Conservation (phyloP, 1,140 invertebrate species). For the Plutomurus gul region DNA sequence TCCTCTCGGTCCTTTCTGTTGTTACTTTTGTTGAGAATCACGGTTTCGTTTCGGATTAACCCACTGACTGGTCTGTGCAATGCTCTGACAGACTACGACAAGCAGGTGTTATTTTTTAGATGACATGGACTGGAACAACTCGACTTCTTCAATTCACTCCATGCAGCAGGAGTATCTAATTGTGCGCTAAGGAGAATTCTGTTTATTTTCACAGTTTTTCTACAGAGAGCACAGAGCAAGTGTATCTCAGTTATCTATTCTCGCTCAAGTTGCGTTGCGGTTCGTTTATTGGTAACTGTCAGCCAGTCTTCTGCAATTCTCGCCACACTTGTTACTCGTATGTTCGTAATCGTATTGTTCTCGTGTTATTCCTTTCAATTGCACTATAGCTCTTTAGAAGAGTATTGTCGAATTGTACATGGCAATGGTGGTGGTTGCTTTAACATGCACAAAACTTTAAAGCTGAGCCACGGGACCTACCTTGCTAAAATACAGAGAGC, state of each 20-base stretch:
- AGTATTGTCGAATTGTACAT: no score
- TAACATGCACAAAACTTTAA: not conserved
- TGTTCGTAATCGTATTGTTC: not conserved
- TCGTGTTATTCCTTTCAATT: not conserved
- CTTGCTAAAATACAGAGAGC: no score
- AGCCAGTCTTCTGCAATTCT: not conserved
- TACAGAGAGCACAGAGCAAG: not conserved
- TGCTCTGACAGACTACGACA: not conserved
- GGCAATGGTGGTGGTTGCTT: no score
- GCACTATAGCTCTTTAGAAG: not conserved
- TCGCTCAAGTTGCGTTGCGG: not conserved
- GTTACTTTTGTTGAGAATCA: not conserved
- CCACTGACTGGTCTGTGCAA: constrained; percentile 7
- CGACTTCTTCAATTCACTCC: no score
- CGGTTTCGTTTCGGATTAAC: constrained; percentile 6
- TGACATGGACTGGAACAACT: no score
- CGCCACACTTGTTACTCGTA: not conserved
- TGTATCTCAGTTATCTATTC: not conserved
- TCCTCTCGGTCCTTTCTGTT: not conserved
- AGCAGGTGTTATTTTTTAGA: not conserved
- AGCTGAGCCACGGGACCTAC: not conserved
- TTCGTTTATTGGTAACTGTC: not conserved
- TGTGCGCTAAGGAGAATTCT: no score
- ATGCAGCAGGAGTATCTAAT: no score
- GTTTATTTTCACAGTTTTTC: constrained; percentile 18